phyloP scores from a whole-genome alignment of 2,113 vertebrate genomes.

The Solenodon paradoxus region DNA sequence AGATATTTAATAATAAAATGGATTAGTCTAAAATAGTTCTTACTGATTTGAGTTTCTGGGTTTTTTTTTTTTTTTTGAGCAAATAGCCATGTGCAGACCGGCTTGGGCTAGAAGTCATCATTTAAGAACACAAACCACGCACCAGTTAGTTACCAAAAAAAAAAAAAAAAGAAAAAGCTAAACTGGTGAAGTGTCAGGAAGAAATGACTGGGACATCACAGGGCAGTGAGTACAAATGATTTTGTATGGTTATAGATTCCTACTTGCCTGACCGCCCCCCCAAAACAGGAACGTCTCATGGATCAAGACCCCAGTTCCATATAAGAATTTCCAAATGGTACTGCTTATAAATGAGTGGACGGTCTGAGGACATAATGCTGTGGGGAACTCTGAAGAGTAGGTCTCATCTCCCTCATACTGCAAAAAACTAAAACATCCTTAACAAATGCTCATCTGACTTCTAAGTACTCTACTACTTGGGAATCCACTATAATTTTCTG shows the following conservation, averaged over 20 bases:
- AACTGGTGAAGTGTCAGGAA: background rate
- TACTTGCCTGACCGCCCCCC: accelerated
- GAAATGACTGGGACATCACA: background rate
- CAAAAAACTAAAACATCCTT: background rate
- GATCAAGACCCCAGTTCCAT: background rate
- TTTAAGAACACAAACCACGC: background rate
- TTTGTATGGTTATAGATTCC: background rate
- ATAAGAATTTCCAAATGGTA: background rate
- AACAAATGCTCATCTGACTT: background rate
- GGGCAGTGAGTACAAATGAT: background rate
- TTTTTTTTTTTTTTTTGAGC: no score
- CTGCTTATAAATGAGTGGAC: background rate
- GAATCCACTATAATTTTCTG: background rate
- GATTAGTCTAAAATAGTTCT: background rate
- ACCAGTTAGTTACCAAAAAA: no score
- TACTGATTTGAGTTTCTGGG: background rate
- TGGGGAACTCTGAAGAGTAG: background rate
- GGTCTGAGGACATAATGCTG: background rate
- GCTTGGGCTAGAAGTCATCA: background rate
- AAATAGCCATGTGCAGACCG: background rate
- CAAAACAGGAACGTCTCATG: background rate
- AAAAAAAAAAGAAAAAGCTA: background rate
- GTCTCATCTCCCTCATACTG: background rate
- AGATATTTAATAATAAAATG: background rate
- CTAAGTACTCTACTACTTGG: accelerated